Evolutionary conservation across 2,888 invertebrate genomes (phyloP), one percentile per base, ranked within the genome.

Genomic region (Sepiola atlantica): DNA sequence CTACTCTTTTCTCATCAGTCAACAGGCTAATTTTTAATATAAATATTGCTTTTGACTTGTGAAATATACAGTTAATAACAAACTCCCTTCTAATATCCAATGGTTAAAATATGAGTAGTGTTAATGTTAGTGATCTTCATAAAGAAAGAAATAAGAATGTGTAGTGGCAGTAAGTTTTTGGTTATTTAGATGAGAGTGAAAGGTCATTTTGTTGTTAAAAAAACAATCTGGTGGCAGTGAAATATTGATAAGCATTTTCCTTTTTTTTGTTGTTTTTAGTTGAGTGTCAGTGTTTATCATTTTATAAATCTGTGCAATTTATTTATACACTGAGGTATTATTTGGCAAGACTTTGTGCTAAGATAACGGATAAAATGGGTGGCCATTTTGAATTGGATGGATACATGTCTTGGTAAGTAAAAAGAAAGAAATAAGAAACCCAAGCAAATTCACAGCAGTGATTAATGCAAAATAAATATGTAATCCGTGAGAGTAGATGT

Each of bases 341-440:
- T 77, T 77, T 77, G 77, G 77, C 77, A 77, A 77, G 77, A 77
- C 77, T 77, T 77, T 77, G n/a, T 77, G 77, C 14, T 77, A n/a
- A 16, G 77, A 77, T n/a, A 77, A 32, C 77, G 32, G n/a, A n/a
- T 61, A 28, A 21, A 28, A 16, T 77, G 77, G n/a, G 77, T 14
- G 32, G 77, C 32, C 32, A 32, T 77, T n/a, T n/a, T 32, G 21
- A 14, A 18, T n/a, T n/a, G 14, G 77, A 57, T 45, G 45, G 45
- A 77, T 77, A 61, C 28, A 28, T 21, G 10, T 61, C 61, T 61
- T 61, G 24, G 61, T 61, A 61, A 28, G 2, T 28, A 61, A 45
- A 45, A 45, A 8, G 8, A 45, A 45, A 8, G 2, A 45, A 45
- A 45, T 45, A 45, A 45, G 2, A 45, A 45, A 45, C 45, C 45